These are phyloP conservation scores for Microcaecilia unicolor DNA, from an alignment of 2,797 vertebrate species.

Conservation along the genomic window DNA sequence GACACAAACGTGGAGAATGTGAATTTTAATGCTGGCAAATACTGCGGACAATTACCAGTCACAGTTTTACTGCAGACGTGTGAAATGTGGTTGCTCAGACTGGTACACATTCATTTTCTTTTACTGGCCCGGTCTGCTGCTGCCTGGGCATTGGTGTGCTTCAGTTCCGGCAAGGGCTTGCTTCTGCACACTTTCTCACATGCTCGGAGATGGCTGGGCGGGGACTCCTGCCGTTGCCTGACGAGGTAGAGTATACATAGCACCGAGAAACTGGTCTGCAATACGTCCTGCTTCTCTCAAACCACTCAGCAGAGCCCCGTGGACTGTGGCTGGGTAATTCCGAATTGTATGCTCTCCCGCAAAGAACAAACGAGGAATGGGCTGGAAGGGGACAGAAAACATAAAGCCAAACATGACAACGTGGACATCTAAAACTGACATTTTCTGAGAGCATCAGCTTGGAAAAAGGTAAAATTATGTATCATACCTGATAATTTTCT, in stretches of 20 bases:
- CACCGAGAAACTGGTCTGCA: constrained; percentile 93
- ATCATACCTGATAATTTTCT: too few relatives aligned
- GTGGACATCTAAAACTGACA: too few relatives aligned
- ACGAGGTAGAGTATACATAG: constrained; percentile 90
- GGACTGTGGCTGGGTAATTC: constrained; percentile 93
- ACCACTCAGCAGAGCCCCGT: constrained; percentile 89
- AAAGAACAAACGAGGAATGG: constrained; percentile 91
- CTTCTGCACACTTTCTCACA: constrained; percentile 41
- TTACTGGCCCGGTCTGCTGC: neutral
- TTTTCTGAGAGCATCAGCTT: too few relatives aligned
- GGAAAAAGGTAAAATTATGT: too few relatives aligned
- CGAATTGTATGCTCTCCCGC: constrained; percentile 95
- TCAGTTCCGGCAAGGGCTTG: neutral
- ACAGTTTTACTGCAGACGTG: too few relatives aligned
- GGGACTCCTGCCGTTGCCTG: constrained; percentile 70
- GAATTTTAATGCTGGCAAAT: too few relatives aligned
- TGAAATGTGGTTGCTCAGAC: neutral
- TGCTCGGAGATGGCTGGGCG: constrained; percentile 64
- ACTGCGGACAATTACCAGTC: too few relatives aligned
- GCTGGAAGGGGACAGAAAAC: too few relatives aligned
- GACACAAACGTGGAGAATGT: too few relatives aligned
- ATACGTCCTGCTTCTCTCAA: constrained; percentile 92
- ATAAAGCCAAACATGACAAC: too few relatives aligned
- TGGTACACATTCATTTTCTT: neutral
- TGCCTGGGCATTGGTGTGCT: neutral